Evolutionary conservation across 1,140 invertebrate genomes (phyloP), one percentile per base, ranked within the genome.

Genomic region (Drosophila takahashii): DNA sequence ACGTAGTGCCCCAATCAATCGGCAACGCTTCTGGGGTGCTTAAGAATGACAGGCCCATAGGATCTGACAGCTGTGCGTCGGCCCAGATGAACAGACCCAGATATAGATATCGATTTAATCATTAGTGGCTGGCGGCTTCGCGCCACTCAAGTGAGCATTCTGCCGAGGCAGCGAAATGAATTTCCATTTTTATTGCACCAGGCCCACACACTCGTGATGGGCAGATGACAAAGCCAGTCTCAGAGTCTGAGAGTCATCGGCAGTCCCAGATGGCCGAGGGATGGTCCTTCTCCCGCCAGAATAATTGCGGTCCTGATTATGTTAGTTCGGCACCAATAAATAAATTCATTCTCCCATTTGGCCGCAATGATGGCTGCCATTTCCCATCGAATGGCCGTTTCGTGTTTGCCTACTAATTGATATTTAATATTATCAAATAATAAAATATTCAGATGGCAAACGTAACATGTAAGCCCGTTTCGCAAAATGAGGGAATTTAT

Each of bases 101-200:
- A 76, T 85, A 81, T 59, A 81, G 83, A 76, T 86, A 86, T 86
- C 83, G 83, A 86, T 86, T 86, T 86, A 86, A 87, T 86, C 84
- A 86, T 86, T 86, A 86, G 84, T 77, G 69, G 57, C 72, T 60
- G 66, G 53, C 57, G 72, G 47, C 56, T 32, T 36, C 42, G 42
- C 51, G 42, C 39, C 41, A 53, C 57, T 83, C 50, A 70, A 83
- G 75, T 83, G 79, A 59, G 51, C 70, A 69, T 79, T 75, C 56
- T 64, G 66, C 50, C 34, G 47, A 75, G 59, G 56, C 74, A 60
- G 60, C 62, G 58, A 60, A 77, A 76, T 87, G 83, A 86, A 86
- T 86, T 86, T 87, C 80, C 83, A 86, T 87, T 86, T 83, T 87
- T 81, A 83, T 86, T 86, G 59, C 83, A 47, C 54, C 48, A 26